These are phyloP conservation scores for Calameuta filiformis DNA, from an alignment of 2,888 invertebrate species.

Conservation along the genomic window DNA sequence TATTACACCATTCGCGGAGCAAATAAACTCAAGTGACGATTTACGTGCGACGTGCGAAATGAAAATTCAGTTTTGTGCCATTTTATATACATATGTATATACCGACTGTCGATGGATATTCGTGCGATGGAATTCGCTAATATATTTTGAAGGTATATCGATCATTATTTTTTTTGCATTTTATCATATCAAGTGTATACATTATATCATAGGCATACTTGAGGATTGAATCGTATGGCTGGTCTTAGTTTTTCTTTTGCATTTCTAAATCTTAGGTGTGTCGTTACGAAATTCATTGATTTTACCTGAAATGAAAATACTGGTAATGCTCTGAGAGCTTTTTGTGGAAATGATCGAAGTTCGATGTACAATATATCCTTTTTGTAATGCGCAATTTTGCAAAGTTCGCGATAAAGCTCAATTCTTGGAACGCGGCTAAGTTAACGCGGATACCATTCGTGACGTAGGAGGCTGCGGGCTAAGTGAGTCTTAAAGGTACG, in stretches of 20 bases:
- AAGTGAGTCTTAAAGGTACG: background rate
- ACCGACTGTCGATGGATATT: too few species aligned
- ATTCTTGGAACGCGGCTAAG: background rate
- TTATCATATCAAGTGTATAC: background rate
- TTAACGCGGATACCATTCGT: background rate
- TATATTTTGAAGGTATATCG: too few species aligned
- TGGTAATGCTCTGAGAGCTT: background rate
- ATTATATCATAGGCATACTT: background rate
- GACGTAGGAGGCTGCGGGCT: background rate
- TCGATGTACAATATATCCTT: background rate
- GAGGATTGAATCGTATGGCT: too few species aligned
- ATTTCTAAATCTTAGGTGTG: too few species aligned
- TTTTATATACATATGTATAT: background rate
- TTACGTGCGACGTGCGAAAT: slow-evolving; percentile 17
- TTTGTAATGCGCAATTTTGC: background rate
- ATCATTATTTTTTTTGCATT: too few species aligned
- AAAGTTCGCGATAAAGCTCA: background rate
- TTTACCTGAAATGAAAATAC: background rate
- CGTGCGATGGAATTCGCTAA: too few species aligned
- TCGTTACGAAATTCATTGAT: too few species aligned
- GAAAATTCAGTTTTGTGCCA: background rate
- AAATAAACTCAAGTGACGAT: slow-evolving; percentile 20
- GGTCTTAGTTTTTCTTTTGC: too few species aligned
- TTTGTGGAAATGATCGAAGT: background rate
- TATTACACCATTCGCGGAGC: background rate